Conservation (phyloP, 2,113 vertebrate species). For the Xenopus tropicalis region DNA sequence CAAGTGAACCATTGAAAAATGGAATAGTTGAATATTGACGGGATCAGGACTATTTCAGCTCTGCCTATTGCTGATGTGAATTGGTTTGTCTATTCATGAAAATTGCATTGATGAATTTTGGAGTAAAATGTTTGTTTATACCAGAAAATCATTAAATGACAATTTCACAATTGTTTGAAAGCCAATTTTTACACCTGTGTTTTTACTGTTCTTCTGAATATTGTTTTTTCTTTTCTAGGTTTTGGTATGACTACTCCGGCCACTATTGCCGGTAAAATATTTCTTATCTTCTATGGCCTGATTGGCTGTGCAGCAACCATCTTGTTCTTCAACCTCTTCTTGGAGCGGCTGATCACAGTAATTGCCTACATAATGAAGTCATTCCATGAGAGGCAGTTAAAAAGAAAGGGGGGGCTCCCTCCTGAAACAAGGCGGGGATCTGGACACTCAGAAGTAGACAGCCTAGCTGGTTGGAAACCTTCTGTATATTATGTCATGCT, state of each 20-base stretch:
- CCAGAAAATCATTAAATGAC: too few relatives aligned
- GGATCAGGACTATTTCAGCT: too few relatives aligned
- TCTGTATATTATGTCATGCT: slow-evolving; percentile 94
- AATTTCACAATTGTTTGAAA: too few relatives aligned
- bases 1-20: too few relatives aligned
- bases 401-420: slow-evolving; percentile 67
- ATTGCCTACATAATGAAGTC: slow-evolving; percentile 83
- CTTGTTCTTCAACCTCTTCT: slow-evolving; percentile 95
- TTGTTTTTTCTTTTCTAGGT: slow-evolving; percentile 69
- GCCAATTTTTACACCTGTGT: too few relatives aligned
- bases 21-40: too few relatives aligned
- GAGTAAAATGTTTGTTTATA: too few relatives aligned
- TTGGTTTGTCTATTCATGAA: too few relatives aligned
- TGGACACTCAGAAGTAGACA: slow-evolving; percentile 47
- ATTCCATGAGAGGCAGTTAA: slow-evolving; percentile 74
- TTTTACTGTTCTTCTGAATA: too few relatives aligned
- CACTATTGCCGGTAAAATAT: slow-evolving; percentile 86
- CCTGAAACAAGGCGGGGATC: slow-evolving; percentile 52
- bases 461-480: slow-evolving; percentile 87
- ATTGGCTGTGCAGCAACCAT: slow-evolving; percentile 92
- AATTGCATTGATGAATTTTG: too few relatives aligned
- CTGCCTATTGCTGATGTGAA: too few relatives aligned
- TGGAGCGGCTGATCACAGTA: slow-evolving; percentile 91
- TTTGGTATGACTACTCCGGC: slow-evolving; percentile 96
- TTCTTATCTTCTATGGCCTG: slow-evolving; percentile 93